Evolutionary conservation across 2,113 vertebrate species (phyloP).

Genomic region (Tupaia chinensis): DNA sequence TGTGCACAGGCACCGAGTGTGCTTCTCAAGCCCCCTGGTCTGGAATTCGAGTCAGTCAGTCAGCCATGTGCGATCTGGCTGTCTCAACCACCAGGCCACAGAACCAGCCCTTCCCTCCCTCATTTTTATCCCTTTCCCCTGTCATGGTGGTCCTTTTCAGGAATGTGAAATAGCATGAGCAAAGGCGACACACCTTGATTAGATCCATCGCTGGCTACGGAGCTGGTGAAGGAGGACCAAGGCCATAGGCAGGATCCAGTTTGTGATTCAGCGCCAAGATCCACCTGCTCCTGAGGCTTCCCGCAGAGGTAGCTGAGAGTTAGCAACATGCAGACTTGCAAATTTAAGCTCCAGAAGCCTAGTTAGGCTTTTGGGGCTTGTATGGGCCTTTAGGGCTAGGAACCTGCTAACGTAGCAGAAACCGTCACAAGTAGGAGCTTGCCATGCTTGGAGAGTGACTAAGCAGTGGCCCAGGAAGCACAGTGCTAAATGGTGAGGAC

Average conservation of each 20-base stretch:
- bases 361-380: background rate
- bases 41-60: no score
- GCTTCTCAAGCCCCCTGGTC: no score
- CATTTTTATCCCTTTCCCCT: background rate
- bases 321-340: background rate
- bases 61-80: no score
- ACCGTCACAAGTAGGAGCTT: background rate
- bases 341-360: background rate
- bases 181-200: background rate
- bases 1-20: no score
- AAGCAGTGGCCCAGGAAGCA: background rate
- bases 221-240: background rate
- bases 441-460: background rate
- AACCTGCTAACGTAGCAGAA: background rate
- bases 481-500: background rate
- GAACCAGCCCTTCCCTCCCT: background rate
- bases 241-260: background rate
- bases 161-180: background rate
- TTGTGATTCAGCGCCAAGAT: background rate
- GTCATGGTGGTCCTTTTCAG: background rate
- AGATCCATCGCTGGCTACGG: background rate
- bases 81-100: no score
- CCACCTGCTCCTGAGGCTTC: background rate
- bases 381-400: background rate
- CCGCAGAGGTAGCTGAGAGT: background rate